phyloP scores from a whole-genome alignment of 2,113 vertebrate genomes.

The Vicugna pacos region DNA sequence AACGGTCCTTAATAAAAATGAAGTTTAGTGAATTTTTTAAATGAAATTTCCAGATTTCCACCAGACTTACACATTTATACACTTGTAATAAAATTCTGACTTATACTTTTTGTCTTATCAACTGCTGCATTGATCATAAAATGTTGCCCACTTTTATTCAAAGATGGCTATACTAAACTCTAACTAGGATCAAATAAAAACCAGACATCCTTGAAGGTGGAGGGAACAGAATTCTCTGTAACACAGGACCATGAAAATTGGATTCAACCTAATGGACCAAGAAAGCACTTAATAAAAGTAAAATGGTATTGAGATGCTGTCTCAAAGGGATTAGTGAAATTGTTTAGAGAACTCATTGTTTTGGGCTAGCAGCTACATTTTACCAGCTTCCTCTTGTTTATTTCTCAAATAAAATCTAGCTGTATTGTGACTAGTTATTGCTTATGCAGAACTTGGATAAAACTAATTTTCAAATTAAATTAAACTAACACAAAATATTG shows the following conservation, averaged over 20 bases:
- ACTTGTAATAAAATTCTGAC: neutral
- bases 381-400: neutral
- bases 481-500: neutral
- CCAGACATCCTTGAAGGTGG: constrained; percentile 76
- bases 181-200: constrained; percentile 75
- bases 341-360: neutral
- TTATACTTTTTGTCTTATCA: constrained; percentile 31
- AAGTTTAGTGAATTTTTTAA: neutral
- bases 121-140: constrained; percentile 56
- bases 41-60: neutral
- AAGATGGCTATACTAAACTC: constrained; percentile 35
- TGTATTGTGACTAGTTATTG: neutral
- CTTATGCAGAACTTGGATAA: neutral
- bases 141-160: constrained; percentile 50
- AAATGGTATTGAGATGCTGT: constrained; percentile 49
- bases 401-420: neutral
- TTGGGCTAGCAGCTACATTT: neutral
- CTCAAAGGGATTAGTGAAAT: constrained; percentile 1
- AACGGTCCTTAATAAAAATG: neutral
- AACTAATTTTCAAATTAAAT: neutral
- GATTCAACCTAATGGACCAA: constrained; percentile 71
- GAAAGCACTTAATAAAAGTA: constrained; percentile 63
- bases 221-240: constrained; percentile 55
- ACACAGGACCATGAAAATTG: constrained; percentile 65
- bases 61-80: neutral